Conservation (phyloP, 2,797 vertebrate genomes). For the Premnoplex brunnescens region DNA sequence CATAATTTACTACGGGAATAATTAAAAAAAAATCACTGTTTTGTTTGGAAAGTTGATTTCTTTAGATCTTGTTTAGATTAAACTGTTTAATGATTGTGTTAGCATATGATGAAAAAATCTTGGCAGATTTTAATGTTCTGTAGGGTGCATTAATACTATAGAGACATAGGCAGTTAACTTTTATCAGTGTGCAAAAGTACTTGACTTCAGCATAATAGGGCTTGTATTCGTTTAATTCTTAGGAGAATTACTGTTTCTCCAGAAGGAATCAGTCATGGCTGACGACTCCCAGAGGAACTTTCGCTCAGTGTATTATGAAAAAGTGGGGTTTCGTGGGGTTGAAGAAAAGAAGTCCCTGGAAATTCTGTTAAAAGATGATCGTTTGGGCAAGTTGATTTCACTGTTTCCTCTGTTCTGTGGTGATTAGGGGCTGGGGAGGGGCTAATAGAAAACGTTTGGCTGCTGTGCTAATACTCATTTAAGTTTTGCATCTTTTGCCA, state of each 20-base stretch:
- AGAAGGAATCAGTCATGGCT: conserved; percentile 79
- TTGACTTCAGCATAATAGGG: not conserved
- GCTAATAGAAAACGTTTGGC: not conserved
- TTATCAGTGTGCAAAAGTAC: not conserved
- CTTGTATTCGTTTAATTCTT: not conserved
- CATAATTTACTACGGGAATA: not conserved
- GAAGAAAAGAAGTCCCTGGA: conserved; percentile 98
- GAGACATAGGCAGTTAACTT: not conserved
- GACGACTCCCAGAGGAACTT: conserved; percentile 98
- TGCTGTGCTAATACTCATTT: not conserved
- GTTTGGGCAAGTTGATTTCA: conserved; percentile 82
- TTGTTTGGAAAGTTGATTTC: not conserved
- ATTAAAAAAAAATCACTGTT: not conserved
- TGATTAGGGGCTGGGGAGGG: not conserved
- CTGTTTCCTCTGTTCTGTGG: not conserved
- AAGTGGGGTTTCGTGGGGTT: conserved; percentile 96
- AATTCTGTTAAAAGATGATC: conserved; percentile 94
- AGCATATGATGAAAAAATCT: not conserved
- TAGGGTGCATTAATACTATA: not conserved
- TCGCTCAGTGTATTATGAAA: conserved; percentile 96
- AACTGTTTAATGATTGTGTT: not conserved
- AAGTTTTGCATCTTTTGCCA: not conserved
- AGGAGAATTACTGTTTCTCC: not conserved
- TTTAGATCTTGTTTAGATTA: not conserved
- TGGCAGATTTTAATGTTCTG: not conserved